Evolutionary conservation across 2,797 vertebrate genomes (phyloP), one percentile per base, ranked within the genome.

Genomic region (Pachyuromys duprasi): DNA sequence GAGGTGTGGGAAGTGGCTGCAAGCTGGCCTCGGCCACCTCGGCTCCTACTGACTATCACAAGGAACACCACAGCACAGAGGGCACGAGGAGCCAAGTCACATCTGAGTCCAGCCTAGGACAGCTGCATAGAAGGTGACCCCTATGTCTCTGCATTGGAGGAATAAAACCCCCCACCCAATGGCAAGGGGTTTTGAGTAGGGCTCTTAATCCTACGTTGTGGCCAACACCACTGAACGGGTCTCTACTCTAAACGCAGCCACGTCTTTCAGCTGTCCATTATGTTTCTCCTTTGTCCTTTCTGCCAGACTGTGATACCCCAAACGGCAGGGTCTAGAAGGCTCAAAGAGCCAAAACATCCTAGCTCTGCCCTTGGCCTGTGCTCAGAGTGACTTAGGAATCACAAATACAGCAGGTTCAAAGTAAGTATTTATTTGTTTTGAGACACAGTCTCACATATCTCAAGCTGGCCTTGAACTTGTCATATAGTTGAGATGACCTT

Each of bases 301-400:
- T 84, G 70, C 39, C 26, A 60, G 49, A 87, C 65, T 94, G 84
- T 42, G 53, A 60, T 84, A 86, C 55, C 42, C 33, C 20, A 92
- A 49, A 49, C 53, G 42, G 26, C 94, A 69, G 86, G 55, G 94
- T 33, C 78, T 89, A 95, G 65, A 67, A 91, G 49, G 26, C 36
- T 45, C 45, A 72, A 91, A 92, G 49, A 91, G 39, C 65, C 84
- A 88, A 74, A n/a, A 53, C 22, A 91, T 82, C 92, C 90, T 84
- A 97, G 81, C 28, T 62, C 69, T 36, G 63, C 91, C 79, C 57
- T 31, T n/a, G 8, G 45, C 5, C 45, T 86, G 24, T 24, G 36
- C 67, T 75, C 72, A 74, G 90, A 94, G 55, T 82, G 49, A 95
- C 55, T 89, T 60, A 74, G 79, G 69, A 86, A 49, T 49, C 49